Evolutionary conservation across 2,113 vertebrate species (phyloP).

Genomic region (Gavialis gangeticus): DNA sequence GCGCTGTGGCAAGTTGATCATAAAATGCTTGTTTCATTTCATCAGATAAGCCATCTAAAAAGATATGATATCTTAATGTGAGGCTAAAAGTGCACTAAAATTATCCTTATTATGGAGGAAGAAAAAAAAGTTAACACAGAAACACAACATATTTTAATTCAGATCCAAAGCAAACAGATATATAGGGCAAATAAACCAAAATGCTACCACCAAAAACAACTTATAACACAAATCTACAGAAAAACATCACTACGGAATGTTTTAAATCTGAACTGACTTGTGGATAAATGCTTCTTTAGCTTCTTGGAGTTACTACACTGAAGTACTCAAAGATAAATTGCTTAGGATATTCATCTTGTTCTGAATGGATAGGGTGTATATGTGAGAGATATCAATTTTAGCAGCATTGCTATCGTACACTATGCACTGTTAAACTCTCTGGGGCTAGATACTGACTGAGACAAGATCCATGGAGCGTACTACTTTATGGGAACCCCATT

Average conservation of each 20-base stretch:
- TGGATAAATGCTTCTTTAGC: not conserved
- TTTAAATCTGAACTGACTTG: conserved; percentile 27
- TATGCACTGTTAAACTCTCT: not conserved
- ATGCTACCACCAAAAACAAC: no score
- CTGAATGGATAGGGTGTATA: not conserved
- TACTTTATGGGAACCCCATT: not conserved
- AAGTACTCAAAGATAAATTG: not conserved
- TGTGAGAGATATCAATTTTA: not conserved
- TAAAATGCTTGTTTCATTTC: conserved; percentile 24
- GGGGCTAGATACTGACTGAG: not conserved
- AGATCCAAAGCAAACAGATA: not conserved
- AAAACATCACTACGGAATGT: not conserved
- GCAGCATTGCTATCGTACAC: not conserved
- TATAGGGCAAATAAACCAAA: not conserved
- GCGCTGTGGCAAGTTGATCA: not conserved
- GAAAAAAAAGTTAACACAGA: conserved; percentile 15
- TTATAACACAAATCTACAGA: not conserved
- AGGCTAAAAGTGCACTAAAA: conserved; percentile 27
- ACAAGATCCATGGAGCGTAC: not conserved
- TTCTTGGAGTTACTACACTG: not conserved
- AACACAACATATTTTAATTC: conserved; percentile 30
- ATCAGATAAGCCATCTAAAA: conserved; percentile 1
- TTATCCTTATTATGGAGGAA: conserved; percentile 19
- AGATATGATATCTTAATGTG: not conserved
- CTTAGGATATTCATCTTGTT: not conserved